Evolutionary conservation across 2,888 invertebrate genomes (phyloP).

Genomic region (Coremacera marginata): DNA sequence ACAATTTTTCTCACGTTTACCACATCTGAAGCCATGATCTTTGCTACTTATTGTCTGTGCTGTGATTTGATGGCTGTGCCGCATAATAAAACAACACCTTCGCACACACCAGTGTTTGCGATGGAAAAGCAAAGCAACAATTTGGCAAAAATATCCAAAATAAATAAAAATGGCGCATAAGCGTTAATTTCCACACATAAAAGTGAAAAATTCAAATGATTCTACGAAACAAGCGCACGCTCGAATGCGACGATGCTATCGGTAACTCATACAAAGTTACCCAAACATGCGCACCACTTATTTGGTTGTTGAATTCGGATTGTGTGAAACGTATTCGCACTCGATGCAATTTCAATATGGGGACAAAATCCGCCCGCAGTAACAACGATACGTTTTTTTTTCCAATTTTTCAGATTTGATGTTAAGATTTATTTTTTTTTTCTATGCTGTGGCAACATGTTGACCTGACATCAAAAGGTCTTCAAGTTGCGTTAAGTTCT

Average conservation of each 20-base stretch:
- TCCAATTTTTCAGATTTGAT: not conserved
- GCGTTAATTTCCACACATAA: not conserved
- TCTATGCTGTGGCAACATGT: not conserved
- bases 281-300: not conserved
- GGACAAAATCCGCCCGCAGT: constrained; percentile 6
- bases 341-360: not conserved
- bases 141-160: not conserved
- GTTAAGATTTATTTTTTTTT: constrained; percentile 1
- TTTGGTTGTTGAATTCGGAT: not conserved
- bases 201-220: not conserved
- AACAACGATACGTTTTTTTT: constrained; percentile 7
- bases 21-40: constrained; percentile 16
- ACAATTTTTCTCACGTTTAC: constrained; percentile 24
- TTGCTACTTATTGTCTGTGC: constrained; percentile 21
- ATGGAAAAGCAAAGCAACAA: not conserved
- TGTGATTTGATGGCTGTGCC: not conserved
- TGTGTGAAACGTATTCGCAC: not conserved
- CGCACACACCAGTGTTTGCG: not conserved
- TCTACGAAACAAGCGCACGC: constrained; percentile 13
- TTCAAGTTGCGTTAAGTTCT: not conserved
- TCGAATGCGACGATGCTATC: constrained; percentile 4
- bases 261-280: not conserved
- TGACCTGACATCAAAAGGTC: not conserved
- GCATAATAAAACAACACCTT: constrained; percentile 9
- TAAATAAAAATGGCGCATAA: constrained; percentile 10